Conservation (phyloP, 2,888 invertebrate genomes). For the Noctua janthe region DNA sequence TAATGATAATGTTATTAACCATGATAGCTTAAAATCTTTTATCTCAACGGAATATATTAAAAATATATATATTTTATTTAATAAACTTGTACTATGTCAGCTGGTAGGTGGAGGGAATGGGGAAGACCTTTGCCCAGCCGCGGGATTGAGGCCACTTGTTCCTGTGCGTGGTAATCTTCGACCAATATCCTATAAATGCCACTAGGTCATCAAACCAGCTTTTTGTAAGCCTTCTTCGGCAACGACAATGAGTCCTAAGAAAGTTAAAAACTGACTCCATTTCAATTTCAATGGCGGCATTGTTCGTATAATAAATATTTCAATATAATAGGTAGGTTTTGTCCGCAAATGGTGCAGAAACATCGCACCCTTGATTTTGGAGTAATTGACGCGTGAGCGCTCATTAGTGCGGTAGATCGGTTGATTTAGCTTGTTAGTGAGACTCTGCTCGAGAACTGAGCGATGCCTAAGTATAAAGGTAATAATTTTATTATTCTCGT, state of each 20-base stretch:
- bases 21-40: too few relatives aligned
- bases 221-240: not conserved
- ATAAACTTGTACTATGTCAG: not conserved
- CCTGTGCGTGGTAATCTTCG: not conserved
- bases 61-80: too few relatives aligned
- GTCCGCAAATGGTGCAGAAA: slow-evolving; percentile 43
- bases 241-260: not conserved
- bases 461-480: not conserved
- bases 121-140: not conserved
- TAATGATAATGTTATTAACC: too few relatives aligned
- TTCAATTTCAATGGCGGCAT: not conserved
- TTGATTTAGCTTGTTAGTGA: slow-evolving; percentile 50
- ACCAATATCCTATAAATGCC: not conserved
- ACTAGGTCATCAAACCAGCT: not conserved
- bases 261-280: not conserved
- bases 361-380: slow-evolving; percentile 42
- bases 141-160: not conserved
- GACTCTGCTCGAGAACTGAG: slow-evolving; percentile 10
- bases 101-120: not conserved
- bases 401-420: slow-evolving; percentile 34
- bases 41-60: too few relatives aligned
- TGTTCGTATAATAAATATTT: not conserved
- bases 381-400: slow-evolving; percentile 47
- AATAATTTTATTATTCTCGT: not conserved
- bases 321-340: slow-evolving; percentile 6